Percentiles rank a stretch among this genome's conserved stretches.
These are phyloP conservation scores for Leptinotarsa juncta DNA, from an alignment of 2,888 invertebrate species.

Conservation along the genomic window DNA sequence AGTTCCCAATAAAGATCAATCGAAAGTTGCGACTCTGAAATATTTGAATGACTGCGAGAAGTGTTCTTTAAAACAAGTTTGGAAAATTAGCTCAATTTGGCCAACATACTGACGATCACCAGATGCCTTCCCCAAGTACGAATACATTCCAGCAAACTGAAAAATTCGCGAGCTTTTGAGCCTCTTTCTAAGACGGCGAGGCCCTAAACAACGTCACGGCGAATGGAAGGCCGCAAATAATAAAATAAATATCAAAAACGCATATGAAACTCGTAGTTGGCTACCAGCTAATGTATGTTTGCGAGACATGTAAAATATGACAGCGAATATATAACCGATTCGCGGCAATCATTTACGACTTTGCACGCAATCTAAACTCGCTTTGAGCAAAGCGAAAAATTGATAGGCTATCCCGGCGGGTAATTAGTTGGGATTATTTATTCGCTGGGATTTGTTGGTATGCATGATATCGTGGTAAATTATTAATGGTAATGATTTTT, in stretches of 20 bases:
- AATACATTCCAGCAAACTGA: constrained; percentile 2
- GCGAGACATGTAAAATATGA: constrained; percentile 61
- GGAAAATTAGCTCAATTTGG: neutral
- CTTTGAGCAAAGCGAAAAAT: constrained; percentile 47
- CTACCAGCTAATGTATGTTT: constrained; percentile 63
- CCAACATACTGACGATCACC: neutral
- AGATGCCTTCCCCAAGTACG: neutral
- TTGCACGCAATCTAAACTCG: constrained; percentile 60
- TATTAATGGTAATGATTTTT: neutral
- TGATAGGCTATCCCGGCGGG: constrained; percentile 43
- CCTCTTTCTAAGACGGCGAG: constrained; percentile 28
- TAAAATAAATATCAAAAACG: constrained; percentile 58
- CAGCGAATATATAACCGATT: constrained; percentile 59
- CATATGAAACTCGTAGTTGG: constrained; percentile 61
- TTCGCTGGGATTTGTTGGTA: constrained; percentile 22
- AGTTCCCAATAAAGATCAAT: too few relatives aligned
- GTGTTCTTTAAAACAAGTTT: too few relatives aligned
- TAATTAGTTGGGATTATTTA: constrained; percentile 45
- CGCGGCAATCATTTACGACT: constrained; percentile 57
- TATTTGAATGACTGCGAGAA: too few relatives aligned
- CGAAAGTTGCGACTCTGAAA: too few relatives aligned
- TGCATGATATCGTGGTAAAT: constrained; percentile 16
- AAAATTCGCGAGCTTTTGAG: constrained; percentile 8
- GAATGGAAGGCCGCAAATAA: constrained; percentile 55
- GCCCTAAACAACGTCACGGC: constrained; percentile 52